Evolutionary conservation across 1,140 invertebrate genomes (phyloP).

Genomic region (Eupristina koningsbergeri): DNA sequence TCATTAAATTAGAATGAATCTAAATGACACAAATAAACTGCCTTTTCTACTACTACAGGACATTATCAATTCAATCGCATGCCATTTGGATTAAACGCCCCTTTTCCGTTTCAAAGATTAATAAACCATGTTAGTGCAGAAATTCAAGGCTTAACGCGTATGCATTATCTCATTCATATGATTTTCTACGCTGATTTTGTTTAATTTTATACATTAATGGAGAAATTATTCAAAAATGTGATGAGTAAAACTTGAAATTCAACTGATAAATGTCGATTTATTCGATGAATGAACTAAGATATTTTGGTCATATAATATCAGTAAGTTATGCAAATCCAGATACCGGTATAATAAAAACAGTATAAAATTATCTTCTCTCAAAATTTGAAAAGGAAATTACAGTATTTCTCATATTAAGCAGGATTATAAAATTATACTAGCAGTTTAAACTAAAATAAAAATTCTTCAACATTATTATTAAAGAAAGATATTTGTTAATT

Average conservation of each 20-base stretch:
- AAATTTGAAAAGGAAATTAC: not conserved
- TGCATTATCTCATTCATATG: not conserved
- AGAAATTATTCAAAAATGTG: slow-evolving; percentile 19
- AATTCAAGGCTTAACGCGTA: slow-evolving; percentile 14
- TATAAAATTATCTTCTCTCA: not conserved
- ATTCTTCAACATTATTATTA: too few species aligned
- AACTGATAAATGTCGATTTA: not conserved
- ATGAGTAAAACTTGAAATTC: not conserved
- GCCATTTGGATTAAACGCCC: slow-evolving; percentile 24
- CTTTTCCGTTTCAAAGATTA: slow-evolving; percentile 26
- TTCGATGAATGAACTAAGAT: not conserved
- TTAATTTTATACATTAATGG: not conserved
- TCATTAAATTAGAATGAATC: slow-evolving; percentile 23
- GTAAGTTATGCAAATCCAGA: not conserved
- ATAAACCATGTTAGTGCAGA: slow-evolving; percentile 1
- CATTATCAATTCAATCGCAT: slow-evolving; percentile 19
- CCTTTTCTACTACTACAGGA: slow-evolving; percentile 11
- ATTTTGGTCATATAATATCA: not conserved
- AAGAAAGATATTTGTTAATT: too few species aligned
- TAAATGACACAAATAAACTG: slow-evolving; percentile 18
- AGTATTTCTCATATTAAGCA: not conserved
- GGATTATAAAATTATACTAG: not conserved
- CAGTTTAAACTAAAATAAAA: not conserved
- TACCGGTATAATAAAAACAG: not conserved
- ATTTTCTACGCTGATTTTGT: slow-evolving; percentile 18